Evolutionary conservation across 2,888 invertebrate genomes (phyloP).

Genomic region (Sericinus montela): DNA sequence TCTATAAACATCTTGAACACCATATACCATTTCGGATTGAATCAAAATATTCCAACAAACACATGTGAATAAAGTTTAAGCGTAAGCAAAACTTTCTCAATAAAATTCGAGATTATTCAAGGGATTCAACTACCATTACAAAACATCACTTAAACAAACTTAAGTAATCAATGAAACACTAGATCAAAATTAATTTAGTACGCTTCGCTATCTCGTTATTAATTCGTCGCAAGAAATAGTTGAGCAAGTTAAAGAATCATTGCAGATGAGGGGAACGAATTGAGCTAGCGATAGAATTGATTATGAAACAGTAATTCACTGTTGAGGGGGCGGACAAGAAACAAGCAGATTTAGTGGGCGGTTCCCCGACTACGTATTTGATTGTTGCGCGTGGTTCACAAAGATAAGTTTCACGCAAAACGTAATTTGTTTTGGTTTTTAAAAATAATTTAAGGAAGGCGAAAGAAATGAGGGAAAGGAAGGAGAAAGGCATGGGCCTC

Average conservation of each 20-base stretch:
- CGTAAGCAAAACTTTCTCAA: too few relatives aligned
- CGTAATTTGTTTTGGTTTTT: too few relatives aligned
- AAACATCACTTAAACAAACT: not conserved
- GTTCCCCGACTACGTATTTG: not conserved
- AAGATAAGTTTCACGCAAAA: too few relatives aligned
- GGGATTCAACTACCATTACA: too few relatives aligned
- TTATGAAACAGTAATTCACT: constrained; percentile 3
- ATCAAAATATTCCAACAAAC: too few relatives aligned
- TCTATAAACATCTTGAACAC: constrained; percentile 17
- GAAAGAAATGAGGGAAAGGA: too few relatives aligned
- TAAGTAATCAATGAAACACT: constrained; percentile 6
- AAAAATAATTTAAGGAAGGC: too few relatives aligned
- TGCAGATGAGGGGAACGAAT: constrained; percentile 6
- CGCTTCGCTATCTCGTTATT: constrained; percentile 7
- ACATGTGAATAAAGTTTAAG: too few relatives aligned
- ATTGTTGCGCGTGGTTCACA: too few relatives aligned
- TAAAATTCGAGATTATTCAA: too few relatives aligned
- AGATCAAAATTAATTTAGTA: not conserved
- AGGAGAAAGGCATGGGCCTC: too few relatives aligned
- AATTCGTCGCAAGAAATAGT: constrained; percentile 5
- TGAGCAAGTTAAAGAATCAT: constrained; percentile 5
- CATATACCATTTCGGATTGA: constrained; percentile 14
- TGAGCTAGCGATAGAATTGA: not conserved
- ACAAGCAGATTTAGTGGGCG: constrained; percentile 12
- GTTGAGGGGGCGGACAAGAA: constrained; percentile 8